phyloP scores from a whole-genome alignment of 2,797 vertebrate species.

The Leptodactylus fallax region DNA sequence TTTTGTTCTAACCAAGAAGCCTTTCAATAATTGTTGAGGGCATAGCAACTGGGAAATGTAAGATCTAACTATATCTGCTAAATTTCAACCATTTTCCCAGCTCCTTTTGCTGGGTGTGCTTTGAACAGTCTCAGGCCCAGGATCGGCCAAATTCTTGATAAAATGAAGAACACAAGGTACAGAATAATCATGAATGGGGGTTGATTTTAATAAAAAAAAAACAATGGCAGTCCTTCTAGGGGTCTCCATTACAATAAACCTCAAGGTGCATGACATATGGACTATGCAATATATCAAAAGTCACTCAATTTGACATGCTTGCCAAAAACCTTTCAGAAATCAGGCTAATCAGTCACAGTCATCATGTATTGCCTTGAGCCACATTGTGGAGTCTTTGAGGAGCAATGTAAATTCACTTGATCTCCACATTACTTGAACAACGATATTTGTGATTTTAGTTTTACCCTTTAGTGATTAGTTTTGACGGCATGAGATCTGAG shows the following conservation, averaged over 20 bases:
- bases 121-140: background rate
- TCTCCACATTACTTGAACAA: constrained; percentile 35
- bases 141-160: background rate
- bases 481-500: constrained; percentile 5
- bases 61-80: background rate
- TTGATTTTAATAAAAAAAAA: background rate
- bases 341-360: constrained; percentile 50
- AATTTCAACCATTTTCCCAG: background rate
- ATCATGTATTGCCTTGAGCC: constrained; percentile 41
- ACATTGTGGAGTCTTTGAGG: constrained; percentile 33
- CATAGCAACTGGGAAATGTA: background rate
- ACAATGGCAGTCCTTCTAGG: background rate
- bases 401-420: constrained; percentile 43
- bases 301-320: constrained; percentile 35
- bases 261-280: constrained; percentile 23
- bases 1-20: background rate
- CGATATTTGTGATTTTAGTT: constrained; percentile 40
- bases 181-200: background rate
- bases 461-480: constrained; percentile 38
- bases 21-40: background rate
- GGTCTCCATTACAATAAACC: background rate
- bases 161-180: background rate
- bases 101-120: background rate
- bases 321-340: constrained; percentile 17
- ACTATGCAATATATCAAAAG: constrained; percentile 19